Evolutionary conservation across 2,113 vertebrate genomes (phyloP), one percentile per base, ranked within the genome.

Genomic region (Callipepla californica): DNA sequence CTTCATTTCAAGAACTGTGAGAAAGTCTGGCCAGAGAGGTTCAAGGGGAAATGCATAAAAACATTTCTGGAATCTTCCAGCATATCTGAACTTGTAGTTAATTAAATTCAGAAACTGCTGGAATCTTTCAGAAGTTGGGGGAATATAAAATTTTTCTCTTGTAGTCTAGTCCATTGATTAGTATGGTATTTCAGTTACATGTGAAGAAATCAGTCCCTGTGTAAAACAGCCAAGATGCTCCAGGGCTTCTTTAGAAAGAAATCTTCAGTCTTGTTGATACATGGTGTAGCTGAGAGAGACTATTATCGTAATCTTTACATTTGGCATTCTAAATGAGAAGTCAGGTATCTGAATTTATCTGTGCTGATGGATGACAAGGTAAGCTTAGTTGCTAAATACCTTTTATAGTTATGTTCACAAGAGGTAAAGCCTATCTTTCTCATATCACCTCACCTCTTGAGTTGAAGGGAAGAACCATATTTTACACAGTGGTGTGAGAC

Each of bases 1-100:
- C 94, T 97, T 95, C 92, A 90, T 85, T 95, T 94, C 94, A 96
- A 80, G 58, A 91, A 91, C 89, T 91, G 53, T 96, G 97, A 97
- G 96, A 97, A 97, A 96, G 59, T 51, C 21, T 85, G 70, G 62
- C 57, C 53, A 76, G 44, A 80, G 68, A 93, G 8, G 42, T 93
- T 96, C 74, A 82, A 90, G 59, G 40, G 50, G 95, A 93, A 94
- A 68, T 38, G 55, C 50, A 74, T 10, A 45, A 74, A 92, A 90
- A 11, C 21, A 85, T 44, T 48, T 47, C n/a, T 73, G 44, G 78
- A 87, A 77, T 94, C 73, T 89, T 34, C 40, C 57, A 95, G 57
- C 84, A 74, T 83, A 89, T 91, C 92, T 94, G 67, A 86, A 94
- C 76, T 68, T 88, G 68, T 72, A 30, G 11, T 69, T 80, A 89